These are phyloP conservation scores for Halcyon badia DNA, from an alignment of 2,797 vertebrate genomes.

Conservation along the genomic window DNA sequence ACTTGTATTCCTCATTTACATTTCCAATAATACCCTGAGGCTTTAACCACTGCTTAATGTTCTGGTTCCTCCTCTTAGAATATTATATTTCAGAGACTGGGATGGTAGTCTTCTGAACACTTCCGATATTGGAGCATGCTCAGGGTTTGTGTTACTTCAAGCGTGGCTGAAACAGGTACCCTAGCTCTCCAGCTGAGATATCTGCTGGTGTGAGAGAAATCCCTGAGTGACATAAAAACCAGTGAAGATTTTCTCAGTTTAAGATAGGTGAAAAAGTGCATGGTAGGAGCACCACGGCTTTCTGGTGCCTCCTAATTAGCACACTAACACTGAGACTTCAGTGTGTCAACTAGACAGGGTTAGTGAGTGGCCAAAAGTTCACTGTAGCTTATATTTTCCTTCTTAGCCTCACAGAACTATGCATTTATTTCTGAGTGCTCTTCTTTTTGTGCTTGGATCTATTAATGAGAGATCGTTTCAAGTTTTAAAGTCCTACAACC, in stretches of 20 bases:
- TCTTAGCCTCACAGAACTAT: background rate
- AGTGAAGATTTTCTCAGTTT: background rate
- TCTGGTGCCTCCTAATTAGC: background rate
- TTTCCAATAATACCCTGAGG: background rate
- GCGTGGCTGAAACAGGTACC: background rate
- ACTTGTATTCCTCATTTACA: background rate
- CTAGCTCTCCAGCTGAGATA: background rate
- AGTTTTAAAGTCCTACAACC: background rate
- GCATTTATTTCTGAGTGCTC: background rate
- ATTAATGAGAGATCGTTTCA: background rate
- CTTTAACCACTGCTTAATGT: conserved; percentile 1
- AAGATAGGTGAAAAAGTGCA: background rate
- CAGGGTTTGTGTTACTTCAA: background rate
- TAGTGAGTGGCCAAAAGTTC: background rate
- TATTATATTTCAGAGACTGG: background rate
- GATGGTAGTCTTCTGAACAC: background rate
- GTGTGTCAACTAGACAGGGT: background rate
- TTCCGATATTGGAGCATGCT: background rate
- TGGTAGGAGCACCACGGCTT: background rate
- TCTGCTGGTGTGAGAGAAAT: fast-evolving
- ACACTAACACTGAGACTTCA: fast-evolving
- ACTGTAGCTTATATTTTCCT: background rate
- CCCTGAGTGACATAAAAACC: background rate
- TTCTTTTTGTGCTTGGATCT: background rate
- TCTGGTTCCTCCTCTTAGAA: background rate